A percentile compares a stretch with the other conserved stretches of the same genome.
phyloP scores from a whole-genome alignment of 2,797 vertebrate species.

The Gobio occitaniae region DNA sequence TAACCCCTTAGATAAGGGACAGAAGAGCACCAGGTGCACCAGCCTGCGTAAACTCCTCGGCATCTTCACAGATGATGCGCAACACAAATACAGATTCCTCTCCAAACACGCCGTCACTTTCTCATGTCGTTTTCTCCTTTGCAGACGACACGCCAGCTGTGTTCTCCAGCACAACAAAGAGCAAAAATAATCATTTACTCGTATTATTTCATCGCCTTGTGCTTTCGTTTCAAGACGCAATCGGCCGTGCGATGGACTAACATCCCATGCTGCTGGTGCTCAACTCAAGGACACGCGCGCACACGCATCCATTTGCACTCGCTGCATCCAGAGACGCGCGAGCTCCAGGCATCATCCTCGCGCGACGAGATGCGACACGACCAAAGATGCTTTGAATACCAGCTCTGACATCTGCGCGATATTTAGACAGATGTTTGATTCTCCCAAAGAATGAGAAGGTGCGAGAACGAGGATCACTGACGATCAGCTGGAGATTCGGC shows the following conservation, averaged over 20 bases:
- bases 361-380: neutral
- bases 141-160: neutral
- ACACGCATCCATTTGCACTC: neutral
- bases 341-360: constrained; percentile 7
- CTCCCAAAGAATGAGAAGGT: neutral
- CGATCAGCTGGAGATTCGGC: constrained; percentile 22
- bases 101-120: constrained; percentile 10
- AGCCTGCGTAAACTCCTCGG: constrained; percentile 88
- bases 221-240: neutral
- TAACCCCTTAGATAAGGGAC: constrained; percentile 88
- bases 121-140: constrained; percentile 15
- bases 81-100: constrained; percentile 1
- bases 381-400: neutral
- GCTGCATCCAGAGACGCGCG: constrained; percentile 9
- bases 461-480: neutral
- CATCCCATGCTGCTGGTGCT: neutral
- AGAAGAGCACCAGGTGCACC: constrained; percentile 88
- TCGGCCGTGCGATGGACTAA: constrained; percentile 4
- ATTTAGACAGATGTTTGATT: neutral
- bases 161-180: neutral
- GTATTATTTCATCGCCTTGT: neutral
- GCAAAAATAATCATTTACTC: neutral
- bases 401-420: neutral
- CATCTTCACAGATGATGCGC: constrained; percentile 68
- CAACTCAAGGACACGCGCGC: constrained; percentile 44